These are phyloP conservation scores for Incurvaria masculella DNA, from an alignment of 2,888 invertebrate genomes.

Conservation along the genomic window DNA sequence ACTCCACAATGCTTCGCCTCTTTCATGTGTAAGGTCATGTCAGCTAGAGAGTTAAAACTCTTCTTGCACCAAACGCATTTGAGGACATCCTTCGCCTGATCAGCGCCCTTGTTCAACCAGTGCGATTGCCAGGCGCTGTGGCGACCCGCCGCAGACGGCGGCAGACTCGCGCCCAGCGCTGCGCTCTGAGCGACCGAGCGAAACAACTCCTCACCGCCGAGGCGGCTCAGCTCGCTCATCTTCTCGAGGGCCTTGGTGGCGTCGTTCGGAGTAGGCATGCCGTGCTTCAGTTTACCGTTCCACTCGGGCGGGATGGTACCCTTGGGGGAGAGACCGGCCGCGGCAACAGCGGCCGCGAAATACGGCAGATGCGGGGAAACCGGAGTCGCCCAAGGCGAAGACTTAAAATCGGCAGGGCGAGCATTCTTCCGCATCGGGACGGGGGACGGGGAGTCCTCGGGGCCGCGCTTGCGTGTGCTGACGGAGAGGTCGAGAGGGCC, in stretches of 20 bases:
- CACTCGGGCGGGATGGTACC: slow-evolving; percentile 61
- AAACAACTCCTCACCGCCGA: slow-evolving; percentile 77
- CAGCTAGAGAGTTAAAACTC: slow-evolving; percentile 91
- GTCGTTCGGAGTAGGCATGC: slow-evolving; percentile 67
- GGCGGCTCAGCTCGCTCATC: slow-evolving; percentile 85
- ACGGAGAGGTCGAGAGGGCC: slow-evolving; percentile 81
- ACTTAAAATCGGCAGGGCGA: slow-evolving; percentile 65
- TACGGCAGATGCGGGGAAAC: slow-evolving; percentile 77
- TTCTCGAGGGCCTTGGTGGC: slow-evolving; percentile 87
- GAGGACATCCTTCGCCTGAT: slow-evolving; percentile 92
- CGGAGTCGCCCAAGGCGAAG: slow-evolving; percentile 76
- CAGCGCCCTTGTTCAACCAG: slow-evolving; percentile 95
- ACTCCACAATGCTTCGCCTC: slow-evolving; percentile 96
- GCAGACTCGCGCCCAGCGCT: slow-evolving; percentile 46
- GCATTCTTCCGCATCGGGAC: slow-evolving; percentile 64
- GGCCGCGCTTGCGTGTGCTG: slow-evolving; percentile 68
- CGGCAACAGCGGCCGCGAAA: slow-evolving; percentile 76
- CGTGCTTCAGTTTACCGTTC: slow-evolving; percentile 79
- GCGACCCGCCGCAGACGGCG: slow-evolving; percentile 61
- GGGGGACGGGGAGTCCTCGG: slow-evolving; percentile 61
- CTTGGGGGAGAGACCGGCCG: slow-evolving; percentile 73
- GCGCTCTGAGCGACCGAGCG: slow-evolving; percentile 58
- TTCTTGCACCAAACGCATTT: slow-evolving; percentile 99
- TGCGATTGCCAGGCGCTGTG: slow-evolving; percentile 97
- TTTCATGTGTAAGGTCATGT: slow-evolving; percentile 96